Percentiles rank a stretch among this genome's conserved stretches.
These are phyloP conservation scores for Aphelenchoides avenae DNA, from an alignment of 1,140 invertebrate species.

Conservation along the genomic window DNA sequence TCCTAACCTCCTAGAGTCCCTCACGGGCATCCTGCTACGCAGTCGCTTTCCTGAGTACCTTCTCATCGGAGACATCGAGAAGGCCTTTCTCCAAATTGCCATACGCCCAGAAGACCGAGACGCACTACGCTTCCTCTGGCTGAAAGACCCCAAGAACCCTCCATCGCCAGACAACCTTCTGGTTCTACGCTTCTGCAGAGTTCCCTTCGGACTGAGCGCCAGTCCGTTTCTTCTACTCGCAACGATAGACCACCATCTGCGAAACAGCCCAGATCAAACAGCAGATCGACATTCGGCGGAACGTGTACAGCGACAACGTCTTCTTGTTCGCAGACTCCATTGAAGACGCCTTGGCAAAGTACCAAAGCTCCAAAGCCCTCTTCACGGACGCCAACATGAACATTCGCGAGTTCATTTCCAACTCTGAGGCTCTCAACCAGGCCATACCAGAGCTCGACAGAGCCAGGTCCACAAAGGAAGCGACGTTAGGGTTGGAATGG, in stretches of 20 bases:
- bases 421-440: neutral
- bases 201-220: conserved; percentile 13
- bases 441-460: neutral
- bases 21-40: no score
- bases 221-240: conserved; percentile 17
- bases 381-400: conserved; percentile 16
- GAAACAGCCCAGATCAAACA: neutral
- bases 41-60: no score
- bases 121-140: conserved; percentile 12
- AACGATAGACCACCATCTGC: conserved; percentile 2
- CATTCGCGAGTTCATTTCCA: conserved; percentile 21
- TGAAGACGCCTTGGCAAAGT: conserved; percentile 9
- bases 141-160: neutral
- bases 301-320: conserved; percentile 15
- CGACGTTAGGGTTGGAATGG: conserved; percentile 14
- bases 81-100: conserved; percentile 6
- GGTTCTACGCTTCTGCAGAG: neutral
- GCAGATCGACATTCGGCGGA: neutral
- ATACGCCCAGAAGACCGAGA: conserved; percentile 11
- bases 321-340: neutral
- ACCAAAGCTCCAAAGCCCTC: neutral
- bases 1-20: no score
- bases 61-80: conserved; percentile 17
- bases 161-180: conserved; percentile 1
- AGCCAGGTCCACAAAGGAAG: neutral